phyloP scores from a whole-genome alignment of 2,797 vertebrate genomes.

The Centroberyx gerrardi region DNA sequence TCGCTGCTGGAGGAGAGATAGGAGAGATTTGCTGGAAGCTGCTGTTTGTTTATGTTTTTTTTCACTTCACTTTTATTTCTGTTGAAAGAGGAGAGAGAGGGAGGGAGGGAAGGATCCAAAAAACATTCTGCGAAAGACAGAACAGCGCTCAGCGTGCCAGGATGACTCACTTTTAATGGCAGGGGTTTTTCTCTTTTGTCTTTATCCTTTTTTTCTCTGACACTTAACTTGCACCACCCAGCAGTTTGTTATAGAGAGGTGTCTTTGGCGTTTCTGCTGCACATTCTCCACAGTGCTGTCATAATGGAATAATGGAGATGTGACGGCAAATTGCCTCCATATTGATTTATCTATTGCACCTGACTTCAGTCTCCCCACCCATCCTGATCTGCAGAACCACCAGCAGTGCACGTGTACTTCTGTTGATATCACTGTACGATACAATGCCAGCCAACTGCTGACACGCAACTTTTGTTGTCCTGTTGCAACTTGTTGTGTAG shows the following conservation, averaged over 20 bases:
- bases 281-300: not conserved
- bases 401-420: too few relatives aligned
- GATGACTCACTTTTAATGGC: slow-evolving; percentile 48
- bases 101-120: not conserved
- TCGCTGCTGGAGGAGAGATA: not conserved
- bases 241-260: slow-evolving; percentile 1
- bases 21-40: not conserved
- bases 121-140: not conserved
- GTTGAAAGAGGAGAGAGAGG: not conserved
- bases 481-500: too few relatives aligned
- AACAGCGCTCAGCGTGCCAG: not conserved
- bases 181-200: slow-evolving; percentile 24
- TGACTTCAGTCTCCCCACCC: not conserved
- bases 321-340: not conserved
- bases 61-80: not conserved
- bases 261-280: not conserved
- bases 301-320: not conserved
- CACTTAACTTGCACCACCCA: slow-evolving; percentile 10
- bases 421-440: too few relatives aligned
- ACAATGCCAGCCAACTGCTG: too few relatives aligned
- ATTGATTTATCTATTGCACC: not conserved
- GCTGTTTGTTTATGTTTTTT: not conserved
- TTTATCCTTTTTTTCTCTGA: not conserved
- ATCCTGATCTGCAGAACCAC: too few relatives aligned
- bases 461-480: too few relatives aligned